Evolutionary conservation across 2,113 vertebrate species (phyloP), one percentile per base, ranked within the genome.

Genomic region (Phalacrocorax pelagicus): DNA sequence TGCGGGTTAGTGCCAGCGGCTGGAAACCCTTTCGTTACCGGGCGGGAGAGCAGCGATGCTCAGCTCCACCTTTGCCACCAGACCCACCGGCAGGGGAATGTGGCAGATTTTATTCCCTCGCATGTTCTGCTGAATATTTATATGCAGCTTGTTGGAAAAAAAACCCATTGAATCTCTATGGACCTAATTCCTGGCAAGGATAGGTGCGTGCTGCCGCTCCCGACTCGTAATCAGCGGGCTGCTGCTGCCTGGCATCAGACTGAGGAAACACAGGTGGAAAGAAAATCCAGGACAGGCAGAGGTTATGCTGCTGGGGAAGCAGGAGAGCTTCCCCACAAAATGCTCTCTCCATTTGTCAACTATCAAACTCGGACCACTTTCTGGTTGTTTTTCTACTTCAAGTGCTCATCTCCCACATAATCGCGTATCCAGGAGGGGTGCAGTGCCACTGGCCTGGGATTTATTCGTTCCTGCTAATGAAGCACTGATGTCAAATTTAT

Each of bases 171-270:
- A 49, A 84, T 63, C 22, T 34, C 66, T 44, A 32, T 1, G 4
- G 36, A 18, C 51, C 46, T 23, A 14, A 22, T 36, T 91, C 65
- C 65, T 34, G 44, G 65, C 22, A 40, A 51, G 88, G 49, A 23
- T 2, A 51, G 65, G 22, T 1, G 10, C 2, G 15, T 0, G 15
- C 51, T 44, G 30, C 9, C 12, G 1, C 10, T 54, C 47, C 54
- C 2, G 1, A 20, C 55, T 14, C 4, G 4, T n/a, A 30, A 30
- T n/a, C 71, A 75, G 18, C 1, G 2, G 20, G 49, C 57, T 44
- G 58, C 88, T 0, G 9, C 40, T 77, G 52, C 17, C 40, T 15
- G 71, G 62, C 38, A 13, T 22, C 61, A 59, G 32, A 59, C 8
- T 51, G 66, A 66, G 46, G 27, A 46, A 54, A 47, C 1, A 5